Base-by-base conservation (phyloP, 2,113 vertebrate species). In the Lota lota region DNA sequence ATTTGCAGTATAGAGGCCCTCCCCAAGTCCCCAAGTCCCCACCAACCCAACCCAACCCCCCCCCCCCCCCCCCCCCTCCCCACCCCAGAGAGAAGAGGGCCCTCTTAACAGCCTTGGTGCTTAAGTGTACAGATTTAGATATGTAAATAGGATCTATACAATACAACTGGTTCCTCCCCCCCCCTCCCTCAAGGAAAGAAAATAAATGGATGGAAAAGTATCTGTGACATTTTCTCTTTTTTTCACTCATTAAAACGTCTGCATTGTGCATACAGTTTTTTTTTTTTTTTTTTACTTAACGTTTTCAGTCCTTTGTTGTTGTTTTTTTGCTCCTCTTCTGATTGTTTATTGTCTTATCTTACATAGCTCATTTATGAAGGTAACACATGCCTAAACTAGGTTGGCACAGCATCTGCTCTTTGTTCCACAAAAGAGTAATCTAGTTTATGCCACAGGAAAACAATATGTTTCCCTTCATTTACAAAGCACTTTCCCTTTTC, bases 131-230 rank as follows among this genome's bases (percentile, higher is more conserved):
- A 94, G 94, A 94, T 93, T 93, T 94, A 94, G 92, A 96, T 94
- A 94, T 92, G 94, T 95, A 95, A 97, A 96, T 95, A 94, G 91
- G 94, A 93, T 95, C 92, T 97, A 97, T 95, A 95, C 94, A 97
- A 97, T 94, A 95, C 96, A 95, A 95, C 87, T 85, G 91, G 94
- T 95, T 90, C 91, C 93, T 19, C 75, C 76, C 74, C 78, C 81
- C 73, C 84, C 86, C 22, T 21, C 22, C 51, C 21, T 21, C 17
- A 28, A 58, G 18, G 54, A 3, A 69, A 68, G 94, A 94, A 91
- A 95, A 84, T 81, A 96, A 96, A 94, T 75, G 85, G 93, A 92
- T 93, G 94, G 93, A 94, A 47, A 95, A 94, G 92, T 93, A 94
- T 95, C 90, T 94, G 81, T 89, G 93, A 95, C 89, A 93, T 94